phyloP scores from a whole-genome alignment of 2,113 vertebrate species.

The Onychostoma macrolepis region DNA sequence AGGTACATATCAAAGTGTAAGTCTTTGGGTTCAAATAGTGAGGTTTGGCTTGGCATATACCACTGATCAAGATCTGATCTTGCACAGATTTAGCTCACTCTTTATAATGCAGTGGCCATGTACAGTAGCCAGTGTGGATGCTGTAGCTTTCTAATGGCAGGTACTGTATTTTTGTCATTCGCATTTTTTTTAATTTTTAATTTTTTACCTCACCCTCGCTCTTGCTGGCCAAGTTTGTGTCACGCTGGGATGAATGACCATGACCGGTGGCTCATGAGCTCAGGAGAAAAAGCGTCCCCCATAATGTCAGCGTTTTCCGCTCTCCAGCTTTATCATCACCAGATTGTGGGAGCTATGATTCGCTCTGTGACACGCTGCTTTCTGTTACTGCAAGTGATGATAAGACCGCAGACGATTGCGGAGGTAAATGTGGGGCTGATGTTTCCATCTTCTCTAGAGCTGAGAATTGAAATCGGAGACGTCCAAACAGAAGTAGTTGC shows the following conservation, averaged over 20 bases:
- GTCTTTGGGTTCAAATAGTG: background rate
- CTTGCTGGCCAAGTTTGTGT: background rate
- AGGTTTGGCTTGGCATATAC: background rate
- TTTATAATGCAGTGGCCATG: background rate
- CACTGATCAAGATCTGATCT: background rate
- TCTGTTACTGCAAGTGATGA: slow-evolving; percentile 12
- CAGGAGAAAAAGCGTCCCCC: slow-evolving; percentile 15
- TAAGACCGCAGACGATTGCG: slow-evolving; percentile 9
- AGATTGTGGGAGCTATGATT: slow-evolving; percentile 40
- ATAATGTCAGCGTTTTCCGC: slow-evolving; percentile 35
- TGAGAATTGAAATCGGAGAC: slow-evolving; percentile 7
- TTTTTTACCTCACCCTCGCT: background rate
- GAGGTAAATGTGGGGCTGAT: slow-evolving; percentile 11
- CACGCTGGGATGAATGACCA: slow-evolving; percentile 13
- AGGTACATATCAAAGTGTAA: background rate
- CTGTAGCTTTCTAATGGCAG: background rate
- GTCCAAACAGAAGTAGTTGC: background rate
- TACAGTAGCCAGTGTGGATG: background rate
- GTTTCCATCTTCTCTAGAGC: background rate
- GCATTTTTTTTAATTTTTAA: background rate
- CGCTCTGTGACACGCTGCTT: background rate
- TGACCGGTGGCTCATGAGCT: background rate
- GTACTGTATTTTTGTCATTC: background rate
- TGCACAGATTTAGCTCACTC: background rate
- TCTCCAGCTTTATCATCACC: slow-evolving; percentile 35